Base-by-base conservation (phyloP, 1,140 invertebrate genomes). In the Amyelois transitella region DNA sequence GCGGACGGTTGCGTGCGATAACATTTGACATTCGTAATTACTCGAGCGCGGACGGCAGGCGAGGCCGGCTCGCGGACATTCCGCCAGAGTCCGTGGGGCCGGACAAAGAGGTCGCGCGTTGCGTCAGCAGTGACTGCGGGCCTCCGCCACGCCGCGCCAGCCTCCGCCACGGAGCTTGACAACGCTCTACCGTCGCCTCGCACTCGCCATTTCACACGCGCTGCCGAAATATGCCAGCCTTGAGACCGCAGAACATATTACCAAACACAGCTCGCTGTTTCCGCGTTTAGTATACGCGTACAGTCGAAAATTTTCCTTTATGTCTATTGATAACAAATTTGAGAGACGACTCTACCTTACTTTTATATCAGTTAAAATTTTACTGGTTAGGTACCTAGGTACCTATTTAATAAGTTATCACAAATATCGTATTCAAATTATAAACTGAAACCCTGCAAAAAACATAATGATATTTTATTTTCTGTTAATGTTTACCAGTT, bases 21-120 rank as follows among this genome's bases (percentile, higher is more conserved):
- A 83, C 85, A 85, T 85, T 86, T 86, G 84, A 87, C 81, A 87
- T 87, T 87, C 79, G 81, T 84, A 86, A 87, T 87, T 81, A 84
- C 64, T 75, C 69, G 81, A 75, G 77, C 73, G 72, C 70, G 68
- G 75, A 70, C 66, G 63, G 66, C 44, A 51, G 58, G 72, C 72
- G 77, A 77, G 78, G 75, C 69, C 68, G 70, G 66, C 67, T 66
- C 69, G 72, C 76, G 79, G 77, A 72, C 81, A 80, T 79, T 77
- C 81, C 78, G 75, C 63, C 67, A 60, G 64, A 69, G 74, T 73
- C 76, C 72, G 75, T 62, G 76, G 66, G 70, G 79, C 72, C 79
- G 81, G 77, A 77, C 78, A 81, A 81, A 84, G 83, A 83, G 83
- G 83, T 84, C 83, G 83, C 65, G 66, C 68, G 81, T 84, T 84